Evolutionary conservation across 1,140 invertebrate genomes (phyloP), one percentile per base, ranked within the genome.

Genomic region (Phymorhynchus buccinoides): DNA sequence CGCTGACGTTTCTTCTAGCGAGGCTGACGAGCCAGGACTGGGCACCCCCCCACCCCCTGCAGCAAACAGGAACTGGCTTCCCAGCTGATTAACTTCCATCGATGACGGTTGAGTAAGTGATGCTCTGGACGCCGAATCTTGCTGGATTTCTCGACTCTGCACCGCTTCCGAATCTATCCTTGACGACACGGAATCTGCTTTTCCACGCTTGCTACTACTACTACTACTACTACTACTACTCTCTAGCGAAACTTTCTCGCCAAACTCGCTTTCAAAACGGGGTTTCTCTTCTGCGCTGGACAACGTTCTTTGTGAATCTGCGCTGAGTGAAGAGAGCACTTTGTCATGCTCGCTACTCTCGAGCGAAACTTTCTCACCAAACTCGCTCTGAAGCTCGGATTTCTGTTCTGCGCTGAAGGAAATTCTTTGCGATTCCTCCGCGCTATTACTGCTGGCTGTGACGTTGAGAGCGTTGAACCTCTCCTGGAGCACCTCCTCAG

Each of bases 1-100:
- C n/a, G 56, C 62, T 80, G 14, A 2, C 22, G 35, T 37, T 62
- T 80, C 48, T 80, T 9, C 30, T 41, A n/a, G 41, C 44, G 4
- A 3, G 16, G 16, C 3, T 52, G 77, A 41, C 32, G 77, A n/a
- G 44, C 27, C 16, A 12, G 41, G 42, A 30, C 4, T 27, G 41
- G 16, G 22, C 18, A 27, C 0, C 22, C 56, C n/a, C 4, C n/a
- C 14, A 27, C 12, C 22, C 14, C 18, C 62, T 22, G 56, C 30
- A 30, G 56, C 6, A 27, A 22, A 22, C 27, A 79, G 42, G 41
- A 41, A 56, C 77, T 79, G 77, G 9, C 30, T 48, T 6, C 44
- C 42, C n/a, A 52, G n/a, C 42, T 48, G 77, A 52, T 79, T n/a
- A 52, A 52, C 77, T 30, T 79, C 77, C n/a, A 52, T 16, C 7